Conservation (phyloP, 2,888 invertebrate species). For the Hecatera dysodea region DNA sequence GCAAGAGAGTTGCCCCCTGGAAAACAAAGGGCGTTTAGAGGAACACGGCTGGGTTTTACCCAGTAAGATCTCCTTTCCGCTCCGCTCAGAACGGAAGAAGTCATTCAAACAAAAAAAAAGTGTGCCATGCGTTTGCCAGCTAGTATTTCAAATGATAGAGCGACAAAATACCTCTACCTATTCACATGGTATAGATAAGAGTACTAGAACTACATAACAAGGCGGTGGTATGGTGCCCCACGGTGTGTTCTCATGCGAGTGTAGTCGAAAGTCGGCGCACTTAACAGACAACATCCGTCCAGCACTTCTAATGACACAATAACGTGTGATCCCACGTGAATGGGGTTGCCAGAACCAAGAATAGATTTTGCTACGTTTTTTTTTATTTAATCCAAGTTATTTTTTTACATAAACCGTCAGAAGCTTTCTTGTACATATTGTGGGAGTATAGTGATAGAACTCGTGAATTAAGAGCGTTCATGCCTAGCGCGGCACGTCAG, state of each 20-base stretch:
- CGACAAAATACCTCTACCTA: neutral
- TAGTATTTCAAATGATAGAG: neutral
- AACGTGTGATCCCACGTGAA: slow-evolving; percentile 37
- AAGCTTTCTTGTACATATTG: too few relatives aligned
- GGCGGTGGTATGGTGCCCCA: slow-evolving; percentile 17
- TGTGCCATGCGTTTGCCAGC: neutral
- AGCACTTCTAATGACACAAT: slow-evolving; percentile 61
- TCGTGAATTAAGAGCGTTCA: neutral
- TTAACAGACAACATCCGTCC: slow-evolving; percentile 59
- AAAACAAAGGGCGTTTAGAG: too few relatives aligned
- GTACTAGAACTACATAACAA: slow-evolving; percentile 3
- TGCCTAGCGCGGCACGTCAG: too few relatives aligned
- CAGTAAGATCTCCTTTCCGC: too few relatives aligned
- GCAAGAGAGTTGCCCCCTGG: too few relatives aligned
- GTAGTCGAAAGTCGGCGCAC: slow-evolving; percentile 49
- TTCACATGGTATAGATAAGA: neutral
- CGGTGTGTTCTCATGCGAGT: slow-evolving; percentile 21
- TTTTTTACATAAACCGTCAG: too few relatives aligned
- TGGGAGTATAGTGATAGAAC: neutral
- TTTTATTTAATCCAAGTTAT: too few relatives aligned
- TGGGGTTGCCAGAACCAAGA: slow-evolving; percentile 34
- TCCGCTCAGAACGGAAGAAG: too few relatives aligned
- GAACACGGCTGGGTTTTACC: too few relatives aligned
- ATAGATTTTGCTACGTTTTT: neutral
- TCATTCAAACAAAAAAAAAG: too few relatives aligned